Evolutionary conservation across 1,140 invertebrate genomes (phyloP).

Genomic region (Aphelinus certus): DNA sequence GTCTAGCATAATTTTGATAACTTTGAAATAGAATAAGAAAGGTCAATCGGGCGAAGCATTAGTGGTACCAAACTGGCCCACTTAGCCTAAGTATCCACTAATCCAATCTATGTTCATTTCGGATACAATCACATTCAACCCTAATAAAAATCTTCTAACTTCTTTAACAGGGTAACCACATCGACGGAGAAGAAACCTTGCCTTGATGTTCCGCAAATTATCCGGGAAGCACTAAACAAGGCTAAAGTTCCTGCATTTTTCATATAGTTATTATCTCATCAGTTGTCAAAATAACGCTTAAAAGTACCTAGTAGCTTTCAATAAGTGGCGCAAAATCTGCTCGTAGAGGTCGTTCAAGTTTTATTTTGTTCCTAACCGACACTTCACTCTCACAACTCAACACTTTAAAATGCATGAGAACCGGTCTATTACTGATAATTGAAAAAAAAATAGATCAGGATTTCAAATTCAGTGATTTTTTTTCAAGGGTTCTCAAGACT

Average conservation of each 20-base stretch:
- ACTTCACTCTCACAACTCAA: too few relatives aligned
- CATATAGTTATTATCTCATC: conserved; percentile 45
- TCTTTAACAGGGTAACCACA: background rate
- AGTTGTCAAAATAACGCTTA: conserved; percentile 42
- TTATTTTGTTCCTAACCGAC: conserved; percentile 34
- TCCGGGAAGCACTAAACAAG: conserved; percentile 41
- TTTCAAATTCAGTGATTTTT: conserved; percentile 41
- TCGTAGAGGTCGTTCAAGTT: conserved; percentile 19
- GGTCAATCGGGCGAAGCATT: conserved; percentile 29
- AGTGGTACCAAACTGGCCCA: conserved; percentile 16
- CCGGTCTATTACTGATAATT: conserved; percentile 32
- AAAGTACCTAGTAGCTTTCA: conserved; percentile 45
- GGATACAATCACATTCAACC: background rate
- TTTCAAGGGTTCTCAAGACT: conserved; percentile 40
- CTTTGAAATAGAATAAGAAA: conserved; percentile 38
- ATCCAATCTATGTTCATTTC: conserved; percentile 4
- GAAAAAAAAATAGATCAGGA: conserved; percentile 34
- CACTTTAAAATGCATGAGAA: conserved; percentile 16
- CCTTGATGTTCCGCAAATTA: conserved; percentile 46
- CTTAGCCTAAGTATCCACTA: conserved; percentile 33
- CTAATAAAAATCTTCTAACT: conserved; percentile 10
- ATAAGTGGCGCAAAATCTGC: conserved; percentile 50
- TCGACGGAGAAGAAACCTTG: conserved; percentile 42
- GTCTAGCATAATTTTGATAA: conserved; percentile 38
- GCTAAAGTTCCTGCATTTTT: conserved; percentile 37